These are phyloP conservation scores for Emys orbicularis DNA, from an alignment of 2,797 vertebrate species.

Conservation along the genomic window DNA sequence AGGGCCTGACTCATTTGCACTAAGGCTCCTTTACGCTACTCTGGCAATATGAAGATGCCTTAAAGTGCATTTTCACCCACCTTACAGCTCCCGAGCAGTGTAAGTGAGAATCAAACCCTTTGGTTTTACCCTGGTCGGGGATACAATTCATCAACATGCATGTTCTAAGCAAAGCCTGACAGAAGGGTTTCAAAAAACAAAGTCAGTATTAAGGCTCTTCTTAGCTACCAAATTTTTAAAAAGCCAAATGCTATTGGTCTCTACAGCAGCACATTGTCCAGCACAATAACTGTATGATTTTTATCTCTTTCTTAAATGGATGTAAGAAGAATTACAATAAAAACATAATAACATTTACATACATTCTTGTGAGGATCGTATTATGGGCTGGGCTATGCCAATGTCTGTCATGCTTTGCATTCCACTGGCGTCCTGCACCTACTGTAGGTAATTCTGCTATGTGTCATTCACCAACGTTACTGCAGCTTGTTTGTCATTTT, in stretches of 20 bases:
- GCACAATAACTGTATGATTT: neutral
- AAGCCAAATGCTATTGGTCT: neutral
- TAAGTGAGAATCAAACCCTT: neutral
- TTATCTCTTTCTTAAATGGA: slow-evolving; percentile 14
- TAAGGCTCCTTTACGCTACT: neutral
- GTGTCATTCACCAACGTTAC: neutral
- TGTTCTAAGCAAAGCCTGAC: neutral
- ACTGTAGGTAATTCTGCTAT: rapidly evolving
- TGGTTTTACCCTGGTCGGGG: neutral
- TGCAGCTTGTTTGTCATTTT: neutral
- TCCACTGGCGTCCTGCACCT: neutral
- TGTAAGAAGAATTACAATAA: slow-evolving; percentile 31
- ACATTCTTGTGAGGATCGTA: neutral
- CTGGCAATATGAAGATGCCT: neutral
- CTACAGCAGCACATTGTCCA: neutral
- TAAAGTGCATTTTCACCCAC: neutral
- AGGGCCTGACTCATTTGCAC: neutral
- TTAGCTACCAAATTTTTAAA: neutral
- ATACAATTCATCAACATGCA: neutral
- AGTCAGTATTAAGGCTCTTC: neutral
- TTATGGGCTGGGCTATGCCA: neutral
- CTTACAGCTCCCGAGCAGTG: neutral
- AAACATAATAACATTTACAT: slow-evolving; percentile 16
- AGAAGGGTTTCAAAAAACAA: neutral
- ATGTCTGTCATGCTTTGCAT: neutral